A percentile compares a stretch with the other conserved stretches of the same genome.
Evolutionary conservation across 92 coral and sea anemone genomes (phyloP).

Genomic region (Nematostella vectensis): DNA sequence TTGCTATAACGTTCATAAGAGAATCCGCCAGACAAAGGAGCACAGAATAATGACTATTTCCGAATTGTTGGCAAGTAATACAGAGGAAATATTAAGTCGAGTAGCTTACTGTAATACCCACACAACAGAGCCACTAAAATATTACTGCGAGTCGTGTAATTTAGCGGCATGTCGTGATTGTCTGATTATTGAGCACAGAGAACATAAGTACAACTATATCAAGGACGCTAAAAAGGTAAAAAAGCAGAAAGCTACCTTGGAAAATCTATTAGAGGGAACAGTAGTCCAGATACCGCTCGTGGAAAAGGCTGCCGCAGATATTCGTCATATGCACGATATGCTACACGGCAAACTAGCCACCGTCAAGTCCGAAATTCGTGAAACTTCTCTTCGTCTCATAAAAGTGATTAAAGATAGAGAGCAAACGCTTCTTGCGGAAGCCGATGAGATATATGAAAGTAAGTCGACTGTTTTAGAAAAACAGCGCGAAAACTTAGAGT

Average conservation of each 20-base stretch:
- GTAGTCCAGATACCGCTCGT: constrained; percentile 34
- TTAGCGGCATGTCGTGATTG: constrained; percentile 88
- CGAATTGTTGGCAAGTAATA: constrained; percentile 68
- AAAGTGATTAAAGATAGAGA: constrained; percentile 63
- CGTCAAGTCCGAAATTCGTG: constrained; percentile 65
- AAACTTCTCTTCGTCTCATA: constrained; percentile 48
- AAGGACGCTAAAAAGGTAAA: constrained; percentile 69
- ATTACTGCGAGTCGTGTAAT: constrained; percentile 87
- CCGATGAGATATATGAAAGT: constrained; percentile 54
- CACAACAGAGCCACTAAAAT: constrained; percentile 65
- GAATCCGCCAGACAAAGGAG: constrained; percentile 85
- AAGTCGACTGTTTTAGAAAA: constrained; percentile 47
- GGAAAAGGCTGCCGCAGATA: constrained; percentile 60
- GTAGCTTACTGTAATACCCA: constrained; percentile 74
- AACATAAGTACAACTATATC: constrained; percentile 81
- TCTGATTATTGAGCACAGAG: constrained; percentile 74
- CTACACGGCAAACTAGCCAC: constrained; percentile 66
- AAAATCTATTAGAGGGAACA: constrained; percentile 46
- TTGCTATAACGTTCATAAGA: constrained; percentile 75
- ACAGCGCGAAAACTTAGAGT: constrained; percentile 51
- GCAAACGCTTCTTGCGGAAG: constrained; percentile 54
- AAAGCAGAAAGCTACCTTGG: constrained; percentile 48
- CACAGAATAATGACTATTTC: constrained; percentile 73
- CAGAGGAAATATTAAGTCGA: constrained; percentile 75
- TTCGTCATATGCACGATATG: constrained; percentile 49